Evolutionary conservation across 2,113 vertebrate genomes (phyloP), one percentile per base, ranked within the genome.

Genomic region (Forbesichthys papilliferus): DNA sequence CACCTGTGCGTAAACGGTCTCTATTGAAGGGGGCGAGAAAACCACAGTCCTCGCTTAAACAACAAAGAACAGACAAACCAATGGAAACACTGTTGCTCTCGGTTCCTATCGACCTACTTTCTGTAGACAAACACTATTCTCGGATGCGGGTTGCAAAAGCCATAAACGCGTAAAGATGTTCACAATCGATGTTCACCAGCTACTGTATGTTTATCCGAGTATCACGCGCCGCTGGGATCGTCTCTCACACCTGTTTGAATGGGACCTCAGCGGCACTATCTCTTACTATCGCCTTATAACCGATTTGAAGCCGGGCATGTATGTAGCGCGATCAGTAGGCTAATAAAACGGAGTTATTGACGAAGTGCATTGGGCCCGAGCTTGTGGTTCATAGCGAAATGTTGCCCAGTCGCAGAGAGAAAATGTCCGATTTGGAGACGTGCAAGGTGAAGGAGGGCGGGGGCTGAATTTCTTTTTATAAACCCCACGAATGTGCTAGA

Each of bases 201-300:
- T 20, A 20, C 20, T 46, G 71, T 61, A 65, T 80, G 56, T 75
- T 59, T 71, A 84, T 84, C 83, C 76, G 81, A 84, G 69, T 84
- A 73, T 74, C 81, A 78, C 48, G 84, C 87, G 74, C 86, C 89
- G 83, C 87, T 80, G 88, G 78, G 82, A 87, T 78, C n/a, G 75
- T 75, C 64, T 61, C 84, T 34, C 91, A 90, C 92, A 93, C 92
- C 92, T 93, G 92, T 93, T 92, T 91, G 92, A 92, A 92, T 92
- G 86, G 75, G 86, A 80, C 75, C 71, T 75, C 75, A 82, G 64
- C 75, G 72, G 65, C 71, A 73, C 77, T 49, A 71, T 55, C 16
- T 16, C 36, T 42, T 5, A 42, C 36, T 42, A 42, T 42, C 36
- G 36, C 36, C 36, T 42, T 42, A 42, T 48, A 66, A 78, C 78